phyloP scores from a whole-genome alignment of 1,140 invertebrate genomes.

The Oreohelix idahoensis region DNA sequence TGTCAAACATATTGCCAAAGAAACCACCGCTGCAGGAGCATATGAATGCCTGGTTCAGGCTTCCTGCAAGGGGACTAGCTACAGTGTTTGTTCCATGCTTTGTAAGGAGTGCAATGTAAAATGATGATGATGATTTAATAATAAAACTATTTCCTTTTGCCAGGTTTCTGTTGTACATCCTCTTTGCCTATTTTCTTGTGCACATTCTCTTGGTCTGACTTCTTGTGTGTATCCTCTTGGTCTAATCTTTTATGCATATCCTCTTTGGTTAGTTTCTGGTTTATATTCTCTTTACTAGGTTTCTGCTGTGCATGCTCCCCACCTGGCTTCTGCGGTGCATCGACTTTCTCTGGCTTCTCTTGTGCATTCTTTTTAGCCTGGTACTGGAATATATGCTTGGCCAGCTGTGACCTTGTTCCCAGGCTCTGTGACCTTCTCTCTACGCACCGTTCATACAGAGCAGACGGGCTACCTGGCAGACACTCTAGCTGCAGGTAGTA shows the following conservation, averaged over 20 bases:
- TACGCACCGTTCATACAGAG: slow-evolving; percentile 63
- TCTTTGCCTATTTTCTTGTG: background rate
- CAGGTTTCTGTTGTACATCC: background rate
- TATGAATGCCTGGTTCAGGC: no score
- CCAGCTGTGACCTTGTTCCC: slow-evolving; percentile 70
- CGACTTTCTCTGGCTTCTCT: background rate
- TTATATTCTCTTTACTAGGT: background rate
- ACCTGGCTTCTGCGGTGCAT: background rate
- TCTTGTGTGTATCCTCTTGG: no score
- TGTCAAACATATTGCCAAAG: no score
- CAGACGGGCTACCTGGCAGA: slow-evolving; percentile 44
- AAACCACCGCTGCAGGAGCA: no score
- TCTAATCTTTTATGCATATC: background rate
- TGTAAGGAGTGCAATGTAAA: no score
- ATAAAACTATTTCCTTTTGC: background rate
- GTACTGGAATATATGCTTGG: slow-evolving; percentile 68
- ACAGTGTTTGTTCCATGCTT: no score
- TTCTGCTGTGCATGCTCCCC: background rate
- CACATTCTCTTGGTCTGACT: no score
- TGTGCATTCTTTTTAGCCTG: slow-evolving; percentile 45
- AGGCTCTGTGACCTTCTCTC: slow-evolving; percentile 62
- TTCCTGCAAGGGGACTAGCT: no score
- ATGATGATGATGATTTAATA: background rate
- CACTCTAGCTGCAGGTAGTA: slow-evolving; percentile 75
- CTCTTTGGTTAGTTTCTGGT: background rate